Base-by-base conservation (phyloP, 2,797 vertebrate genomes). In the Cyclopterus lumpus region DNA sequence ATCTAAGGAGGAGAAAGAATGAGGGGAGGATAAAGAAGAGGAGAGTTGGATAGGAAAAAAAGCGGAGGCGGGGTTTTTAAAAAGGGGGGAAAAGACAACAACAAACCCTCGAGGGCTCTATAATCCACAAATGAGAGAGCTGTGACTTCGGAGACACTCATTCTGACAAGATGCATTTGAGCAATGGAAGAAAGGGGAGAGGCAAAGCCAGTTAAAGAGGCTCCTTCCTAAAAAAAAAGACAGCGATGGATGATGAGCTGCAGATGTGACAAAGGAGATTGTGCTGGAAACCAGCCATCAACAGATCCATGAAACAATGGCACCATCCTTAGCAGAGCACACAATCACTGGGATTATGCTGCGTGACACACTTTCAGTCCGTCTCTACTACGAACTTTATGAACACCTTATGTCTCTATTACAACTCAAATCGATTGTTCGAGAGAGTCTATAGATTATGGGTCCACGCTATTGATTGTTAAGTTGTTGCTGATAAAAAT, bases 121-220 rank as follows among this genome's bases (percentile, higher is more conserved):
- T 86, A 90, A 92, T 91, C 90, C 89, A 85, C 82, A 89, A 86
- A 86, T 75, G 73, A 85, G 80, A 76, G 88, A 92, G 84, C 82
- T 87, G 84, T 77, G 85, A 87, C 86, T 88, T 51, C n/a, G 20
- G 83, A 93, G 84, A 91, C 77, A 68, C 77, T 88, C 82, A 78
- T 89, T 92, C 82, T 89, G 92, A 93, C 88, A 92, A 89, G 79
- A 86, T 75, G 77, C 78, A 92, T 93, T 88, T 89, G 89, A 89
- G 87, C 79, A 85, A 58, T 65, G 62, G 80, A 84, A 86, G 81
- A 90, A 87, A 91, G 73, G 53, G 79, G 73, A 82, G 73, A 83
- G 55, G 75, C 59, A 79, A 62, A 87, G 78, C 63, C 71, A 77
- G 82, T 91, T 87, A 91, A 89, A 85, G 86, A 70, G 48, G 63